Evolutionary conservation across 1,140 invertebrate genomes (phyloP).

Genomic region (Trichoplusia ni): DNA sequence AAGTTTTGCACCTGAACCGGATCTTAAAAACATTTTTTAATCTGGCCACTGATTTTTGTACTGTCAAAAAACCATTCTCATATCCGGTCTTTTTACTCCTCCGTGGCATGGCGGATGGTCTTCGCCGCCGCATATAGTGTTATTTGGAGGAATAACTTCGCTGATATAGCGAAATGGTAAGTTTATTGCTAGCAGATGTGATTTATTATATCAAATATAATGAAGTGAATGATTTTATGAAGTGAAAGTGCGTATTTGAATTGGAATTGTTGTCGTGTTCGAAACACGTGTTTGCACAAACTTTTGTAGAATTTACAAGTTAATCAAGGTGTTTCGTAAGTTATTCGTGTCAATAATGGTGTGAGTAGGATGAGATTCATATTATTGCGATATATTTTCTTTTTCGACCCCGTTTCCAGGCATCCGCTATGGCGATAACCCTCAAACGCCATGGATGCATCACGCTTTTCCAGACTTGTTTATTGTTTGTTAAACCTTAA

Average conservation of each 20-base stretch:
- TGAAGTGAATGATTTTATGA: constrained; percentile 37
- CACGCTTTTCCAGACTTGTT: not conserved
- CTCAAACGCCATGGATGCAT: not conserved
- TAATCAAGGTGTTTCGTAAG: constrained; percentile 31
- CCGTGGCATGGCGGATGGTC: constrained; percentile 82
- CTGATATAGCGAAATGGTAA: constrained; percentile 80
- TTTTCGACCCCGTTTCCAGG: no score
- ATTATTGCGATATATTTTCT: not conserved
- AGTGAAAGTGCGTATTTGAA: constrained; percentile 53
- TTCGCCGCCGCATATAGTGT: constrained; percentile 74
- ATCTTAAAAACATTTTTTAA: no score
- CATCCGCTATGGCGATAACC: not conserved
- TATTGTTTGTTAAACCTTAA: not conserved
- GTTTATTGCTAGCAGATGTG: constrained; percentile 44
- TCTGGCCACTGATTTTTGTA: constrained; percentile 59
- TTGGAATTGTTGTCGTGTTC: constrained; percentile 30
- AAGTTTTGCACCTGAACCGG: no score
- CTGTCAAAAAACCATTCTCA: constrained; percentile 58
- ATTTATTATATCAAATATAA: constrained; percentile 30
- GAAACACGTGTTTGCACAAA: constrained; percentile 67
- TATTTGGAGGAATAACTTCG: constrained; percentile 77
- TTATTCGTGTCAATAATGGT: constrained; percentile 20
- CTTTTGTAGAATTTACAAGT: constrained; percentile 41
- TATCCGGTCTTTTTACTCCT: constrained; percentile 81
- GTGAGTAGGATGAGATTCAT: not conserved